phyloP scores from a whole-genome alignment of 2,113 vertebrate species.

The Nannobrachium achirus region DNA sequence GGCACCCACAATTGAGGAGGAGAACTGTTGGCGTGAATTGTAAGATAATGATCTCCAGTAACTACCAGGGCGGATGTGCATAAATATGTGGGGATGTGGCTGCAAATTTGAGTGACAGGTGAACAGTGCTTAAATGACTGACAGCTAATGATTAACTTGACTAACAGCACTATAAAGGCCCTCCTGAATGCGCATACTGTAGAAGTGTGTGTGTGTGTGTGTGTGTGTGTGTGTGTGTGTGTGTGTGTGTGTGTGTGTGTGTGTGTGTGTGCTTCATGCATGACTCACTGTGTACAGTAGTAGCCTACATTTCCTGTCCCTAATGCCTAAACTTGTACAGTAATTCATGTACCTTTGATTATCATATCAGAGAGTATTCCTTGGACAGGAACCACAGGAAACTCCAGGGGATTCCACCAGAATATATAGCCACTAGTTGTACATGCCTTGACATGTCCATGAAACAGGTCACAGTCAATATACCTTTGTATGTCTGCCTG shows the following conservation, averaged over 20 bases:
- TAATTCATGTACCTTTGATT: constrained; percentile 9
- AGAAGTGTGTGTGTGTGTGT: not conserved
- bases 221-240: not conserved
- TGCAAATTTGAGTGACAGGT: constrained; percentile 8
- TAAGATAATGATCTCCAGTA: not conserved
- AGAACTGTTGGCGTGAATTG: too few species aligned
- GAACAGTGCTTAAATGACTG: constrained; percentile 8
- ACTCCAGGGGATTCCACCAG: not conserved
- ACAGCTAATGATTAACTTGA: constrained; percentile 22
- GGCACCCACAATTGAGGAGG: not conserved
- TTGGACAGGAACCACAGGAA: constrained; percentile 10
- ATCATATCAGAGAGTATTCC: constrained; percentile 5
- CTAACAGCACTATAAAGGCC: not conserved
- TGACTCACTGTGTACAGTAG: too few species aligned
- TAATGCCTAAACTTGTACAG: constrained; percentile 5
- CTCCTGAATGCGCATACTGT: not conserved
- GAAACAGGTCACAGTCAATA: constrained; percentile 2
- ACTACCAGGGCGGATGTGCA: too few species aligned
- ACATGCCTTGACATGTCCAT: constrained; percentile 46
- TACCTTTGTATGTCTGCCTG: not conserved
- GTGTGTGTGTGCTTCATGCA: too few species aligned
- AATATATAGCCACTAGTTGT: constrained; percentile 5
- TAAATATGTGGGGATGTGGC: not conserved
- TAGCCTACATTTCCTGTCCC: too few species aligned
- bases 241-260: not conserved